Evolutionary conservation across 1,140 invertebrate genomes (phyloP).

Genomic region (Bilobella aurantiaca): DNA sequence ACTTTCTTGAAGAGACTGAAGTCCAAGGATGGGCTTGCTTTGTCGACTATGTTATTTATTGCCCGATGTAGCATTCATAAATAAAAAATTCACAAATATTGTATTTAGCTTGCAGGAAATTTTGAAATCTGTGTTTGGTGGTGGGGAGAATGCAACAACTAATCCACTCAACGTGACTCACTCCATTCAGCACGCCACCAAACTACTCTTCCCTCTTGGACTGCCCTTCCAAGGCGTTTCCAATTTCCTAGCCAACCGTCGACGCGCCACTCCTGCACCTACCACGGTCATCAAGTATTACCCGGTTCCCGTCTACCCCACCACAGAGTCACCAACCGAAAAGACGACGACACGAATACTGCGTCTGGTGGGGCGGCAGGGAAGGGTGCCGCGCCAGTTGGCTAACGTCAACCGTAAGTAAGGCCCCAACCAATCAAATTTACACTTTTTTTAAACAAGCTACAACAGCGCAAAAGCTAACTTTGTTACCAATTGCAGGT

Average conservation of each 20-base stretch:
- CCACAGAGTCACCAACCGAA: background rate
- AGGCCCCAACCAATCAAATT: background rate
- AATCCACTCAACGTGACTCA: background rate
- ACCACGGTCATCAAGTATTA: background rate
- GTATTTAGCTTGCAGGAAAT: conserved; percentile 4
- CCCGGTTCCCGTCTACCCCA: conserved; percentile 3
- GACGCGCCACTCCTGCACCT: background rate
- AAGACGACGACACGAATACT: background rate
- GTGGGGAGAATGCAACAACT: background rate
- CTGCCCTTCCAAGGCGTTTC: background rate
- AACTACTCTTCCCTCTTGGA: conserved; percentile 3
- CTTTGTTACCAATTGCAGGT: too few relatives aligned
- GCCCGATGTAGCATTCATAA: too few relatives aligned
- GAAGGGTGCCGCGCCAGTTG: background rate
- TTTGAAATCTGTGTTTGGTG: conserved; percentile 5
- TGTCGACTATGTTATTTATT: too few relatives aligned
- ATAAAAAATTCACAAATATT: too few relatives aligned
- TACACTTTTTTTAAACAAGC: background rate
- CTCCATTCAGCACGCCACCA: background rate
- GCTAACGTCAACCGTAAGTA: background rate
- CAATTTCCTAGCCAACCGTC: background rate
- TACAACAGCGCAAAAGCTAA: too few relatives aligned
- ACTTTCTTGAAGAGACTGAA: too few relatives aligned
- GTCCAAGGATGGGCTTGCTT: too few relatives aligned
- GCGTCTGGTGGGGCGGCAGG: background rate